A percentile compares a stretch with the other conserved stretches of the same genome.
Evolutionary conservation across 2,888 invertebrate species (phyloP).

Genomic region (Hyposoter didymator): DNA sequence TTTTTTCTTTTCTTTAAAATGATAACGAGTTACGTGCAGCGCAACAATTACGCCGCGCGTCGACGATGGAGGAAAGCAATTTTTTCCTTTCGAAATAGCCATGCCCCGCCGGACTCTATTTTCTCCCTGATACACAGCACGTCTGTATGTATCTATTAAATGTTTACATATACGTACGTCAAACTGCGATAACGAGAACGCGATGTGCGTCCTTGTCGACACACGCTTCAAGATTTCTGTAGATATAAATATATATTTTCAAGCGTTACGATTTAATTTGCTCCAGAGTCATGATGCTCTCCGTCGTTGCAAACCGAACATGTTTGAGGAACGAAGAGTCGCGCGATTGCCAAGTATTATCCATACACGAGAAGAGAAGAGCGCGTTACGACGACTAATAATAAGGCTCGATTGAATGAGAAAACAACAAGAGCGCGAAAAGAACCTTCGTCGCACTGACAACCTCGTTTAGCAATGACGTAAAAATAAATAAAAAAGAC

Average conservation of each 20-base stretch:
- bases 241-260: neutral
- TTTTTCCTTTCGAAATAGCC: neutral
- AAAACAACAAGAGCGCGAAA: neutral
- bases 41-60: neutral
- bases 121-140: neutral
- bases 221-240: neutral
- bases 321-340: neutral
- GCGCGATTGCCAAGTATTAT: conserved; percentile 10
- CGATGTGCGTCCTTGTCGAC: conserved; percentile 19
- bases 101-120: neutral
- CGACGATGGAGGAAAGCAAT: neutral
- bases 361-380: neutral
- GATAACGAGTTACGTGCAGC: neutral
- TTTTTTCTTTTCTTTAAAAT: neutral
- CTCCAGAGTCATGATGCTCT: neutral
- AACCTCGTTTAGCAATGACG: neutral
- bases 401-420: neutral
- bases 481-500: neutral
- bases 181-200: conserved; percentile 17
- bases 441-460: neutral
- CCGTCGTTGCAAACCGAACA: neutral
- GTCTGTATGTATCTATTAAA: neutral
- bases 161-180: neutral
- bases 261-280: conserved; percentile 73
- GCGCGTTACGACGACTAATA: conserved; percentile 12